Base-by-base conservation (phyloP, 1,140 invertebrate genomes). In the Sinella curviseta region DNA sequence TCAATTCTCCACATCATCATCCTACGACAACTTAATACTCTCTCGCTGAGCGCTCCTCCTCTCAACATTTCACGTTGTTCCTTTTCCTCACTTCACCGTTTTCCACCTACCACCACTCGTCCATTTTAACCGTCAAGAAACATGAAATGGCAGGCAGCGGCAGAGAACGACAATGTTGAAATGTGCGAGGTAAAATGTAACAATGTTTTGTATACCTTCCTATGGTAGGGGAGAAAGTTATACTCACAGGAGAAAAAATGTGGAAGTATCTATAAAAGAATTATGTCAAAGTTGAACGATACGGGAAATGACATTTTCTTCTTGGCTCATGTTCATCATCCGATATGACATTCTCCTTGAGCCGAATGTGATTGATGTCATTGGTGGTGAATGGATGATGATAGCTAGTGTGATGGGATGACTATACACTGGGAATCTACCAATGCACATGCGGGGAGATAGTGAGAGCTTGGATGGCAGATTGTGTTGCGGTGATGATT, bases 211-310 rank as follows among this genome's bases (percentile, higher is more conserved):
- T n/a, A n/a, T n/a, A n/a, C n/a, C n/a, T n/a, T n/a, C n/a, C n/a
- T n/a, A n/a, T n/a, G n/a, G n/a, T n/a, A n/a, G n/a, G n/a, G n/a
- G n/a, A n/a, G n/a, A n/a, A n/a, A n/a, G n/a, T n/a, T n/a, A n/a
- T n/a, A n/a, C n/a, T n/a, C n/a, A n/a, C n/a, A n/a, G 57, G 24
- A 14, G 57, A n/a, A 26, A n/a, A 65, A 16, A 17, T 12, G 8
- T 65, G 57, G 57, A 65, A 65, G 57, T 65, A 4, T 70, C 65
- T 70, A 70, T 70, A 70, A 70, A 70, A 70, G 65, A 70, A 70
- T 70, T 70, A 70, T 70, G 65, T 70, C 65, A 70, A 70, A 70
- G 31, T 70, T 70, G 65, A 70, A 70, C 65, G 65, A 70, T 70
- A 70, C 26, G 65, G 65, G 65, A 70, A 70, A 70, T 70, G 65